A percentile compares a stretch with the other conserved stretches of the same genome.
Evolutionary conservation across 2,797 vertebrate species (phyloP).

Genomic region (Gallirallus australis): DNA sequence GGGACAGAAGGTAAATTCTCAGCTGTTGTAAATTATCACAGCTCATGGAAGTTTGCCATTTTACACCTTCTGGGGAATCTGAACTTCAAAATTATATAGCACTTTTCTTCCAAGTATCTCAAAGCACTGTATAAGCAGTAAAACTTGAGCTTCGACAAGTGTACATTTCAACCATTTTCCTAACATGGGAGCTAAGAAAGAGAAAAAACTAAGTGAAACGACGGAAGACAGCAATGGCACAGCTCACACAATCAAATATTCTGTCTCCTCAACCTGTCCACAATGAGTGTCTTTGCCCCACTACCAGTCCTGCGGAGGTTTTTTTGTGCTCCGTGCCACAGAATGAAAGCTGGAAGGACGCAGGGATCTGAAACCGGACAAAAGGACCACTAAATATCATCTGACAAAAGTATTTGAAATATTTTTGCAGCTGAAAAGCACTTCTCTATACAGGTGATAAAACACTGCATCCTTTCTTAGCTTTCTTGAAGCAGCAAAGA

Average conservation of each 20-base stretch:
- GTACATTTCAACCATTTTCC: neutral
- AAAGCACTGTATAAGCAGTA: constrained; percentile 45
- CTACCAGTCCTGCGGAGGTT: neutral
- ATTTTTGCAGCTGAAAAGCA: neutral
- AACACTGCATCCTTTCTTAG: neutral
- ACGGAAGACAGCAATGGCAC: neutral
- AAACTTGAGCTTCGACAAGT: neutral
- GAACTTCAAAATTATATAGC: constrained; percentile 56
- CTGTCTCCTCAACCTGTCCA: neutral
- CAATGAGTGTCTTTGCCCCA: neutral
- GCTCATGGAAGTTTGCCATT: constrained; percentile 54
- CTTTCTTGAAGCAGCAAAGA: neutral
- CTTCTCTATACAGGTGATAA: neutral
- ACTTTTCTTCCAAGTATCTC: constrained; percentile 40
- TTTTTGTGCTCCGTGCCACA: neutral
- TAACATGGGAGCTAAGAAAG: neutral
- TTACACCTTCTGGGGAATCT: constrained; percentile 56
- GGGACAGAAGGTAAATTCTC: constrained; percentile 56
- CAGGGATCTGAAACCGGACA: neutral
- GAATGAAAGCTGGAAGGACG: neutral
- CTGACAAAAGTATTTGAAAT: neutral
- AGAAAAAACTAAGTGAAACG: neutral
- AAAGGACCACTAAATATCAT: neutral
- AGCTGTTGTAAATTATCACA: constrained; percentile 55
- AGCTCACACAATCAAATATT: neutral